Base-by-base conservation (phyloP, 2,113 vertebrate genomes). In the Panthera uncia region DNA sequence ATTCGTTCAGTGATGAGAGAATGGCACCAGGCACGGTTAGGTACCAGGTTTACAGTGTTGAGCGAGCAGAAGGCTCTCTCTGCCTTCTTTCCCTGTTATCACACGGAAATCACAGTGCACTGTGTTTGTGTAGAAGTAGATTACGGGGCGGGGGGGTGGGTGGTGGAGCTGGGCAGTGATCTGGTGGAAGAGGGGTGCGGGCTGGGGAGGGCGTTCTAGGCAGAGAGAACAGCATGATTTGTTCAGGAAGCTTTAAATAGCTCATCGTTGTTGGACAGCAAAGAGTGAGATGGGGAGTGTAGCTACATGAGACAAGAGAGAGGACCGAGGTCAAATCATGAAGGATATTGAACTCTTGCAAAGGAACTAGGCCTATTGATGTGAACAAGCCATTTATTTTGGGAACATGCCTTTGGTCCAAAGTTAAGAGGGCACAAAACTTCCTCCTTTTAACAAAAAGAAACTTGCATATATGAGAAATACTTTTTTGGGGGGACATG, bases 321-420 rank as follows among this genome's bases (percentile, higher is more conserved):
- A 50, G 74, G 48, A 73, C 48, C 87, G 57, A 84, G 93, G 88
- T 92, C 96, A 96, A 38, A 66, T 65, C 61, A 19, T 33, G 84
- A 83, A 89, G 65, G 84, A 48, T 45, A 21, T 14, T 63, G 79
- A 86, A 76, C 48, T 68, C 91, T 82, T 87, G 87, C 38, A 80
- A 92, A 90, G 69, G 74, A 97, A 48, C 13, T 1, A 31, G 87
- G 65, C 55, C 96, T 91, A 29, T 76, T 98, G 84, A 93, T 97
- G 93, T 94, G 92, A 97, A 45, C 27, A 89, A 94, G 85, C 91
- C 85, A 13, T 96, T 96, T 98, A 97, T 97, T 98, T 97, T 85
- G 63, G 86, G 96, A 97, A 89, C 9, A 66, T 52, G 73, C 84
- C 91, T 97, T 97, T 97, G 96, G 73, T 98, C 68, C 94, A 97